phyloP scores from a whole-genome alignment of 2,797 vertebrate species.

The Spinus pinus region DNA sequence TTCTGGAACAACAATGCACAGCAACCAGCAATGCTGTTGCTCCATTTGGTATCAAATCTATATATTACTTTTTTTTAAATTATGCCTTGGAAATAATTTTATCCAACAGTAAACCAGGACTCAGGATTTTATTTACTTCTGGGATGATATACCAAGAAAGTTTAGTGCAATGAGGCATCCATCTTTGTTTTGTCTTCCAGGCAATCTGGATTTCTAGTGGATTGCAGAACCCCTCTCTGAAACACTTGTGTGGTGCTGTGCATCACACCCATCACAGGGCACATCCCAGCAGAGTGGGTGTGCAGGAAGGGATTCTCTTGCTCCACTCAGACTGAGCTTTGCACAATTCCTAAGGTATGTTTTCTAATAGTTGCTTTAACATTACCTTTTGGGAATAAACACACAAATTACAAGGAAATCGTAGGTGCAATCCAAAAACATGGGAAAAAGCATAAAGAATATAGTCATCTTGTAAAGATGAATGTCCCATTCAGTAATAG shows the following conservation, averaged over 20 bases:
- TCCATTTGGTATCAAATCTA: background rate
- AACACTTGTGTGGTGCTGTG: background rate
- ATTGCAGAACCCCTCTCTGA: background rate
- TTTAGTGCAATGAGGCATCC: background rate
- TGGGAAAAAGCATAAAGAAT: background rate
- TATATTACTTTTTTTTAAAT: too few relatives aligned
- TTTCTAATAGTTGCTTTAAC: background rate
- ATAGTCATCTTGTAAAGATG: background rate
- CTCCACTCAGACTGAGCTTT: background rate
- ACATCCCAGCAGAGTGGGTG: background rate
- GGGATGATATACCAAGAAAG: background rate
- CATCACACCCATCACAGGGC: background rate
- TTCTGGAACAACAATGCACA: background rate
- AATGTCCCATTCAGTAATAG: background rate
- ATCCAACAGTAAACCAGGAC: background rate
- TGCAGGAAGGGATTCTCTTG: background rate
- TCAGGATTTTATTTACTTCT: background rate
- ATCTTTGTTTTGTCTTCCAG: background rate
- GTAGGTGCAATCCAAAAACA: background rate
- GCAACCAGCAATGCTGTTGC: background rate
- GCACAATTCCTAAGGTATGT: background rate
- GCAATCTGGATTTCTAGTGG: background rate
- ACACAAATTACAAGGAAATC: background rate
- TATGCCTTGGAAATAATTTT: background rate
- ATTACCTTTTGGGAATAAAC: background rate